phyloP scores from a whole-genome alignment of 1,140 invertebrate species.

The Thaumetopoea pityocampa region DNA sequence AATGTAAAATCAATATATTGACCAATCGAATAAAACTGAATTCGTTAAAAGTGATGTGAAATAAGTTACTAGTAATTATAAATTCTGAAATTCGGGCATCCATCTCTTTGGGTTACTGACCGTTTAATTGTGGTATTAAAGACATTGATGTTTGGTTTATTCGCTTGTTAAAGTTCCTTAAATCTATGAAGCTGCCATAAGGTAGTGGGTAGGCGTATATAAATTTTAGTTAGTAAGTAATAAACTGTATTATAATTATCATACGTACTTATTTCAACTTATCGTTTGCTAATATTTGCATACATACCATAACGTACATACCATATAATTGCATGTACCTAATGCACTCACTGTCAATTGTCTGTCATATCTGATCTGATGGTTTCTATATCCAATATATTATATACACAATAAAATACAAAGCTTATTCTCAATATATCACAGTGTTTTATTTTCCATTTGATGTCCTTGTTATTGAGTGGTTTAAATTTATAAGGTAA shows the following conservation, averaged over 20 bases:
- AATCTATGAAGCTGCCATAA: constrained; percentile 9
- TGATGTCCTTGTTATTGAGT: constrained; percentile 2
- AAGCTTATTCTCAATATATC: constrained; percentile 10
- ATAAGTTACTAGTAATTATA: constrained; percentile 9
- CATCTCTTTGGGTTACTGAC: constrained; percentile 6
- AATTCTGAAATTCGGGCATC: constrained; percentile 15
- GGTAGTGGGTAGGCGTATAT: constrained; percentile 7
- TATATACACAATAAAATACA: constrained; percentile 14
- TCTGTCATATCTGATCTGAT: constrained; percentile 15
- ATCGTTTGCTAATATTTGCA: constrained; percentile 9
- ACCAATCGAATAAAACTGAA: constrained; percentile 15
- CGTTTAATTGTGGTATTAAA: constrained; percentile 2
- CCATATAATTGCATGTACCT: constrained; percentile 6
- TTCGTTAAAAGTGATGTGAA: constrained; percentile 15
- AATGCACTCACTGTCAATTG: not conserved
- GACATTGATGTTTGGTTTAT: constrained; percentile 9
- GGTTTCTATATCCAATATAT: constrained; percentile 6
- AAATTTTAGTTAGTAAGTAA: constrained; percentile 1
- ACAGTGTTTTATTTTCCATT: constrained; percentile 3
- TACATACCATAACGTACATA: not conserved
- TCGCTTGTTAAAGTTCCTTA: constrained; percentile 19
- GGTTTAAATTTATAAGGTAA: too few relatives aligned
- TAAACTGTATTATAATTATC: constrained; percentile 5
- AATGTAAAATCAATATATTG: constrained; percentile 10
- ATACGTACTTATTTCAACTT: constrained; percentile 7